Conservation (phyloP, 2,113 vertebrate genomes). For the Shinisaurus crocodilurus region DNA sequence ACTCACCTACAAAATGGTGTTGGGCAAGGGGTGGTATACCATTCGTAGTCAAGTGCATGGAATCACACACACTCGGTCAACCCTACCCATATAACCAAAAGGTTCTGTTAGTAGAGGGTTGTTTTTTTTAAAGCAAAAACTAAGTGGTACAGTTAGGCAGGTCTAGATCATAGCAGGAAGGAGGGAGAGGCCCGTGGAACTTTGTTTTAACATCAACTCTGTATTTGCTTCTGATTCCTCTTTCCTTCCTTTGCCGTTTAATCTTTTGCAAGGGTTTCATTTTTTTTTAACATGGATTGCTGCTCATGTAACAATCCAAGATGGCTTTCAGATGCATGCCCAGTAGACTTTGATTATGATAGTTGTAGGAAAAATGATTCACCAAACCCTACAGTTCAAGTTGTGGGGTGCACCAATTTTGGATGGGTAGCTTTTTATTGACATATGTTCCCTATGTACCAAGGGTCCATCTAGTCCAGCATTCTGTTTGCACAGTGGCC, state of each 20-base stretch:
- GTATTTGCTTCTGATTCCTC: background rate
- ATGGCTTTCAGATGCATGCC: background rate
- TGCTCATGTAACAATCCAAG: background rate
- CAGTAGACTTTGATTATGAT: background rate
- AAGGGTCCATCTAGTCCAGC: too few relatives aligned
- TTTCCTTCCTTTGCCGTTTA: background rate
- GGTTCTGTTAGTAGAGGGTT: too few relatives aligned
- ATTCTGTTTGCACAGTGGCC: too few relatives aligned
- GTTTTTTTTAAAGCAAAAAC: background rate
- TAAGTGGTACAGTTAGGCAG: background rate
- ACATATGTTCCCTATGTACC: too few relatives aligned
- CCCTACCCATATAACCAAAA: background rate
- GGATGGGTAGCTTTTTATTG: background rate
- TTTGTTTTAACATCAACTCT: background rate
- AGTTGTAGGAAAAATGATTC: background rate
- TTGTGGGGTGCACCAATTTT: background rate
- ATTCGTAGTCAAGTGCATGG: background rate
- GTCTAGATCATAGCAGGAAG: background rate
- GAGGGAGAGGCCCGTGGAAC: background rate
- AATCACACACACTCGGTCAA: background rate
- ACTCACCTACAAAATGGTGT: too few relatives aligned
- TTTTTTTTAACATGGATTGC: background rate
- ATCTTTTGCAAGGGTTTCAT: background rate
- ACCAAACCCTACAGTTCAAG: background rate
- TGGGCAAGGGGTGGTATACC: background rate